These are phyloP conservation scores for Rhegmatorhina hoffmannsi DNA, from an alignment of 2,113 vertebrate species.

Conservation along the genomic window DNA sequence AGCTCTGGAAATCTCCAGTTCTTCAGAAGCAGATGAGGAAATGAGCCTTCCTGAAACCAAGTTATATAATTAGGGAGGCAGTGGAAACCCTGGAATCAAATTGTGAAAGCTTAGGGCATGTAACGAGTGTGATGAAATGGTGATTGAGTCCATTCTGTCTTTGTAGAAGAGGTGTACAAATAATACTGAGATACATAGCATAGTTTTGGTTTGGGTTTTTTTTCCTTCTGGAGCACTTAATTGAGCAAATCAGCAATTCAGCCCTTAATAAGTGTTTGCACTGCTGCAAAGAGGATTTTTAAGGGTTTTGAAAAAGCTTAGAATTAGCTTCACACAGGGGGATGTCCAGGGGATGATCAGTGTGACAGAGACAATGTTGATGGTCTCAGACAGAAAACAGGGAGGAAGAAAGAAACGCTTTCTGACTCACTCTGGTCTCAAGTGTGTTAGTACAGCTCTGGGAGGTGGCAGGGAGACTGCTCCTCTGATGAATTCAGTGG, in stretches of 20 bases:
- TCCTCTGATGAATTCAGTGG: background rate
- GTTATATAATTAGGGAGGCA: background rate
- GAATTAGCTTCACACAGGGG: background rate
- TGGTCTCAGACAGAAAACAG: background rate
- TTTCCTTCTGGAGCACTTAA: background rate
- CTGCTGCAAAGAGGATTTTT: background rate
- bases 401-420: background rate
- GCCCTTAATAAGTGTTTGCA: background rate
- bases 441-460: background rate
- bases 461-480: background rate
- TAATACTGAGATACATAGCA: background rate
- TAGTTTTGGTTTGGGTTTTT: background rate
- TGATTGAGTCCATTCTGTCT: background rate
- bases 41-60: background rate
- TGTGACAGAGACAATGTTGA: background rate
- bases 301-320: background rate
- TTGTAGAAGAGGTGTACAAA: background rate
- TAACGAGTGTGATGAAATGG: background rate
- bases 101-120: background rate
- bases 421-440: background rate
- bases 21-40: background rate
- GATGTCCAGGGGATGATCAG: background rate
- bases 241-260: background rate
- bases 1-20: background rate
- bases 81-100: background rate